Conservation (phyloP, 2,888 invertebrate genomes). For the Orchesella flavescens region DNA sequence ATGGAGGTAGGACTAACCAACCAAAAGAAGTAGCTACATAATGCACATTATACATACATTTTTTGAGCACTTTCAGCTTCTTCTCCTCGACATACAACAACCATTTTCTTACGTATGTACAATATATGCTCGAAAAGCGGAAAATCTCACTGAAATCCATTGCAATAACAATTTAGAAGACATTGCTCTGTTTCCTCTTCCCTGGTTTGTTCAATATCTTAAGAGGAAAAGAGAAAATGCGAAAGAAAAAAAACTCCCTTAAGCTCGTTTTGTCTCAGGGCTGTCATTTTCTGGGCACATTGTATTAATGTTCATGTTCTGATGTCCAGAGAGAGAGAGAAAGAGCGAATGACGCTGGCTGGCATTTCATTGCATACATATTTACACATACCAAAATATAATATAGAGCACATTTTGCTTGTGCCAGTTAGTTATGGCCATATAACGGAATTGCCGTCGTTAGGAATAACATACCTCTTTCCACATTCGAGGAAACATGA, state of each 20-base stretch:
- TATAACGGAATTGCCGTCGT: conserved; percentile 9
- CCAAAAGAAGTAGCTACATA: neutral
- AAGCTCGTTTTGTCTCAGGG: conserved; percentile 35
- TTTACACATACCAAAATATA: neutral
- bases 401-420: conserved; percentile 6
- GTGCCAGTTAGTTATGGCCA: neutral
- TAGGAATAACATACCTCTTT: neutral
- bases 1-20: neutral
- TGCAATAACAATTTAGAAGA: conserved; percentile 45
- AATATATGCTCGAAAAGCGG: conserved; percentile 4
- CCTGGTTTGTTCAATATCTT: conserved; percentile 7
- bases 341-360: neutral
- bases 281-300: conserved; percentile 29
- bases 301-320: conserved; percentile 23
- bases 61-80: neutral
- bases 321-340: conserved; percentile 7
- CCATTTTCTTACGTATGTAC: too few relatives aligned
- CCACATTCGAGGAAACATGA: conserved; percentile 3
- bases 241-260: conserved; percentile 18
- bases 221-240: neutral
- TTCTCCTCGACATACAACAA: neutral
- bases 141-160: conserved; percentile 41
- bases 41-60: neutral
- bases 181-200: conserved; percentile 44
- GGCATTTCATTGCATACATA: conserved; percentile 9